These are phyloP conservation scores for Bos taurus DNA, from an alignment of 2,113 vertebrate species.

Conservation along the genomic window ARS-UCD2.0 NC_037328.1:21028501-21029000, in stretches of 20 bases:
- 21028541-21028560: neutral
- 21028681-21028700: neutral
- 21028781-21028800: neutral
- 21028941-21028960: neutral
- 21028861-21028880: neutral
- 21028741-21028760: neutral
- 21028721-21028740: neutral
- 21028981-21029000: neutral
- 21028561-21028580: neutral
- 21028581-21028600: neutral
- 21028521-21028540: neutral
- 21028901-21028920: neutral
- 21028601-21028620: neutral
- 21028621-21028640: neutral
- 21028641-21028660: fast-evolving
- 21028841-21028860: neutral
- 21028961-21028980: neutral
- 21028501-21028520: neutral
- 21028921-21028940: neutral
- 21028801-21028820: neutral
- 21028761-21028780: neutral
- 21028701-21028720: neutral
- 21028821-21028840: neutral
- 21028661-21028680: neutral
- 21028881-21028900: neutral